Evolutionary conservation across 2,797 vertebrate genomes (phyloP).

Genomic region (Rhabdophis nuchalis): DNA sequence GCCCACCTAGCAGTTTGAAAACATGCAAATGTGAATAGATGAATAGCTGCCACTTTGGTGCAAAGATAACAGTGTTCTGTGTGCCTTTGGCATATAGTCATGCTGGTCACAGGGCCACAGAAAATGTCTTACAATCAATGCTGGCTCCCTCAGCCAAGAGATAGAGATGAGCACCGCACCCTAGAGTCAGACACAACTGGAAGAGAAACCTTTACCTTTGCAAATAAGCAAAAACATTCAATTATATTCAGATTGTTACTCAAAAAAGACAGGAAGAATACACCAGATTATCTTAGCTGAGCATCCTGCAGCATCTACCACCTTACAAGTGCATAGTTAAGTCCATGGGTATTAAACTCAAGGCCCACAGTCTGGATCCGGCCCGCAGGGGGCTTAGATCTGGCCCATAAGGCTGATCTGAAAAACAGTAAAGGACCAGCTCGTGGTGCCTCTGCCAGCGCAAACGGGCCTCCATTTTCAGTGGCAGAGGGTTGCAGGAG

Average conservation of each 20-base stretch:
- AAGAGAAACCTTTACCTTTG: background rate
- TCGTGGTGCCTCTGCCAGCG: no score
- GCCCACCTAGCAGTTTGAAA: background rate
- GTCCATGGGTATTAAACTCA: no score
- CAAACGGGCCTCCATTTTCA: no score
- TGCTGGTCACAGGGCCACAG: background rate
- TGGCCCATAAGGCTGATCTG: no score
- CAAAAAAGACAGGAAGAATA: background rate
- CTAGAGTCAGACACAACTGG: background rate
- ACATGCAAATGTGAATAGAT: background rate
- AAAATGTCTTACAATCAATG: background rate
- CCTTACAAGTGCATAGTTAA: background rate
- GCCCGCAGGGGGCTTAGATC: no score
- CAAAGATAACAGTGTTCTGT: background rate
- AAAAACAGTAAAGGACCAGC: no score
- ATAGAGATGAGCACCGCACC: background rate
- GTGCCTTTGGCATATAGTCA: background rate
- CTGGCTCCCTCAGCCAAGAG: background rate
- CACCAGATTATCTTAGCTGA: background rate
- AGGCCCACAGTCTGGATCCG: no score
- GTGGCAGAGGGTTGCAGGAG: no score
- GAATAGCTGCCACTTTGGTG: background rate
- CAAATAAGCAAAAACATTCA: background rate
- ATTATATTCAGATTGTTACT: background rate
- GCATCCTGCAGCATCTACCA: background rate